phyloP scores from a whole-genome alignment of 2,888 invertebrate genomes.

The Hydriomena furcata region DNA sequence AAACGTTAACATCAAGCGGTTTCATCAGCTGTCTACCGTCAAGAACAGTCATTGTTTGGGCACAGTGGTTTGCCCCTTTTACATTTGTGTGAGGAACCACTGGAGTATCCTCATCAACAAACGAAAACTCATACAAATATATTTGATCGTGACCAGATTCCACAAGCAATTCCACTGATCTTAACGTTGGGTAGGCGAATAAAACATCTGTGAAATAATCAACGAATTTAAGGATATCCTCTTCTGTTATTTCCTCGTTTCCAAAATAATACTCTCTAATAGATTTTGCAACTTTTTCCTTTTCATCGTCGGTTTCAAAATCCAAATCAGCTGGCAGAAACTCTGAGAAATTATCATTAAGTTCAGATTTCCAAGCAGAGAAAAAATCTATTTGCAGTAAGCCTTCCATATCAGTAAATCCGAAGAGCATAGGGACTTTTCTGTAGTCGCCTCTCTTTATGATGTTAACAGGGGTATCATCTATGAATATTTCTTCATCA shows the following conservation, averaged over 20 bases:
- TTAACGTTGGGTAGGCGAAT: conserved; percentile 39
- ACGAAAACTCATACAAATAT: conserved; percentile 50
- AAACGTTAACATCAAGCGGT: conserved; percentile 25
- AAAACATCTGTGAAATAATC: conserved; percentile 49
- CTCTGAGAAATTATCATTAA: conserved; percentile 59
- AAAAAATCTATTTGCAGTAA: conserved; percentile 42
- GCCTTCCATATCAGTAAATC: conserved; percentile 60
- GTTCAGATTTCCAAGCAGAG: conserved; percentile 44
- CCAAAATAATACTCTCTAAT: conserved; percentile 52
- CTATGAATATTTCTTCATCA: conserved; percentile 43
- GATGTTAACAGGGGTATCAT: conserved; percentile 48
- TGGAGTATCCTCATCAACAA: conserved; percentile 37
- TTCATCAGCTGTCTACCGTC: conserved; percentile 23
- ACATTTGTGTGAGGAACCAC: conserved; percentile 37
- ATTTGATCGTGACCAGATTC: conserved; percentile 43
- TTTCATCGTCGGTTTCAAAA: conserved; percentile 43
- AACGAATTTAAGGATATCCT: conserved; percentile 40
- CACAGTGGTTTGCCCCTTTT: conserved; percentile 46
- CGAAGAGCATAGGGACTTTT: conserved; percentile 53
- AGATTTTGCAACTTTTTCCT: conserved; percentile 39
- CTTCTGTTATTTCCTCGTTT: conserved; percentile 35
- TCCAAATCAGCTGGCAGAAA: conserved; percentile 57
- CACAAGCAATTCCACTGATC: conserved; percentile 39
- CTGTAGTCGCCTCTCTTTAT: conserved; percentile 41
- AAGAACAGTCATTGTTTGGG: conserved; percentile 41